Percentiles rank a stretch among this genome's conserved stretches.
Evolutionary conservation across 2,888 invertebrate genomes (phyloP).

Genomic region (Stenolophus ochropezus): DNA sequence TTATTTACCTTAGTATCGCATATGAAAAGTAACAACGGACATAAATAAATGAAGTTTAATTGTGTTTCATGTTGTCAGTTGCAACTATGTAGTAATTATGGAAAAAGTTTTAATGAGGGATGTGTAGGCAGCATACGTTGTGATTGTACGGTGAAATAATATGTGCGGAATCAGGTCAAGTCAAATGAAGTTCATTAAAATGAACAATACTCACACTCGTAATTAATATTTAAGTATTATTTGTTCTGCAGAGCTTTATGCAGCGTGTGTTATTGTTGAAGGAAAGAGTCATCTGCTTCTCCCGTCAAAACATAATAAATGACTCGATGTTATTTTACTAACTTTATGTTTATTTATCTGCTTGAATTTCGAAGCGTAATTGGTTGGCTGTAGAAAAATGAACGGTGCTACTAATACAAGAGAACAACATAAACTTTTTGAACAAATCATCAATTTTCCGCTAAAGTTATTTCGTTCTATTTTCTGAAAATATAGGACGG

Average conservation of each 20-base stretch:
- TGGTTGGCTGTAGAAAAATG: conserved; percentile 39
- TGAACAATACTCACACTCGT: conserved; percentile 23
- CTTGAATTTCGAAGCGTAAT: conserved; percentile 26
- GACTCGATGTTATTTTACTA: conserved; percentile 24
- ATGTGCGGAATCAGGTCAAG: conserved; percentile 16
- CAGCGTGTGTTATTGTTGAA: conserved; percentile 13
- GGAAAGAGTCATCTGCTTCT: not conserved
- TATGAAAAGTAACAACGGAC: not conserved
- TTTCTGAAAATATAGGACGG: conserved; percentile 43
- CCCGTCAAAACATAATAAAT: conserved; percentile 24
- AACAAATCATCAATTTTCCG: conserved; percentile 44
- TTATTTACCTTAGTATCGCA: too few relatives aligned
- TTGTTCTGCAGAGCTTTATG: conserved; percentile 6
- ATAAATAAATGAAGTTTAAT: not conserved
- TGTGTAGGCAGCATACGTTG: not conserved
- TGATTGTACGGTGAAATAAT: conserved; percentile 10
- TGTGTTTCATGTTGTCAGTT: not conserved
- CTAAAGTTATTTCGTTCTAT: conserved; percentile 44
- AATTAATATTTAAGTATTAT: conserved; percentile 34
- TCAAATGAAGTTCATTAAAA: conserved; percentile 37
- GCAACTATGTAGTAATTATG: not conserved
- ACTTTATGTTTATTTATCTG: conserved; percentile 41
- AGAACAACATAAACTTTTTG: conserved; percentile 40
- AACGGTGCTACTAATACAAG: conserved; percentile 36
- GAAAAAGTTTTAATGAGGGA: conserved; percentile 16